Percentiles rank a stretch among this genome's conserved stretches.
Evolutionary conservation across 1,140 invertebrate genomes (phyloP).

Genomic region (Plodia interpunctella): DNA sequence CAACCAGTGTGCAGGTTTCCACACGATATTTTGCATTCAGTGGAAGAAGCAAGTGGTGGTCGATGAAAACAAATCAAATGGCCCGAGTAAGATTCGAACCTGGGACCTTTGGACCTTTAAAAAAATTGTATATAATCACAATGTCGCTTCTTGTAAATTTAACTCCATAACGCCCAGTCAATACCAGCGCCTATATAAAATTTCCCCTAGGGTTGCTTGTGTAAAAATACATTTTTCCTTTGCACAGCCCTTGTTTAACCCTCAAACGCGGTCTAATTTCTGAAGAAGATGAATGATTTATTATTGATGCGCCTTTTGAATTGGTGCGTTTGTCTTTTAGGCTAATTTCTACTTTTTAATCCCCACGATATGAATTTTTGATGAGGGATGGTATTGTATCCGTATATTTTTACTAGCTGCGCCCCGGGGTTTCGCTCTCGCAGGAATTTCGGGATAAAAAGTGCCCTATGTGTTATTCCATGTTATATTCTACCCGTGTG

Average conservation of each 20-base stretch:
- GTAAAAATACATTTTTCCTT: conserved; percentile 42
- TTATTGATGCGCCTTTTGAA: conserved; percentile 61
- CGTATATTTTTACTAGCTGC: too few species aligned
- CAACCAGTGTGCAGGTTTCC: too few species aligned
- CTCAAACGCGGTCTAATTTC: conserved; percentile 61
- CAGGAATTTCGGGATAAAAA: too few species aligned
- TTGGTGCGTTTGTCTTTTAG: conserved; percentile 59
- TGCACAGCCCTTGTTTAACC: conserved; percentile 53
- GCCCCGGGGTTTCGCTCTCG: too few species aligned
- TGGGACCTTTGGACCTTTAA: too few species aligned
- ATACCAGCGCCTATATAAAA: conserved; percentile 65
- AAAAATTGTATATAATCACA: not conserved
- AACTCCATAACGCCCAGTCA: conserved; percentile 31
- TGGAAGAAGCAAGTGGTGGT: too few species aligned
- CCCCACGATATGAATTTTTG: conserved; percentile 34
- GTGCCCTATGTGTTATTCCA: too few species aligned
- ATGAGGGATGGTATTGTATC: conserved; percentile 33
- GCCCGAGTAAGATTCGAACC: too few species aligned
- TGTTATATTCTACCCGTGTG: too few species aligned
- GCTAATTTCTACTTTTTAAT: conserved; percentile 52
- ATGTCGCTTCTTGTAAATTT: conserved; percentile 27
- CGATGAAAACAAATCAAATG: too few species aligned
- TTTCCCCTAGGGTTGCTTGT: conserved; percentile 55
- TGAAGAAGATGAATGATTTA: conserved; percentile 61
- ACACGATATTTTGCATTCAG: too few species aligned